Percentiles rank a stretch among this genome's conserved stretches.
These are phyloP conservation scores for Elanus axillaris DNA, from an alignment of 2,113 vertebrate genomes.

Conservation along the genomic window DNA sequence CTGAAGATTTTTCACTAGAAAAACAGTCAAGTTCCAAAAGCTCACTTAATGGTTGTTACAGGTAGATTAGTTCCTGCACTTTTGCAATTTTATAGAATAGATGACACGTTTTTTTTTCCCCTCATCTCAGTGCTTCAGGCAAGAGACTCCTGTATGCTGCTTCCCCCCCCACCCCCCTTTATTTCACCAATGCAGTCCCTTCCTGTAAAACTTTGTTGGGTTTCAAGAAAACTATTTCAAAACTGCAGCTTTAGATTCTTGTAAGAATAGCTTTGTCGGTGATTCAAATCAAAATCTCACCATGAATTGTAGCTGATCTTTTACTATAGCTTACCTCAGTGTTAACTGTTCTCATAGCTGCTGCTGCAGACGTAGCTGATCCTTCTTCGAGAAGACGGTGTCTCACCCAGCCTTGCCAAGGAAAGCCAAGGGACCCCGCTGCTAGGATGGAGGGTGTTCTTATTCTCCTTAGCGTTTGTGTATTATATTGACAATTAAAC, in stretches of 20 bases:
- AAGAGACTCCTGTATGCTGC: not conserved
- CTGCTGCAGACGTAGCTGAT: not conserved
- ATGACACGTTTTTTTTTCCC: not conserved
- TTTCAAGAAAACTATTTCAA: not conserved
- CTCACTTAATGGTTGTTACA: not conserved
- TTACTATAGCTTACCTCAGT: not conserved
- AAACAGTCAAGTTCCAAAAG: not conserved
- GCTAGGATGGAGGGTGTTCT: not conserved
- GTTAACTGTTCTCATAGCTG: not conserved
- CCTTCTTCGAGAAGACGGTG: not conserved
- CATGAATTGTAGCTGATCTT: not conserved
- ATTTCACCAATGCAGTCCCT: not conserved
- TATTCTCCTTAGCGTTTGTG: not conserved
- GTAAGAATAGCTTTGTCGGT: not conserved
- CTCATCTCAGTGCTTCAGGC: not conserved
- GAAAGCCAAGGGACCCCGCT: not conserved
- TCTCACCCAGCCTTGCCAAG: not conserved
- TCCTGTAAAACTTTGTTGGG: not conserved
- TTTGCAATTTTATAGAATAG: not conserved
- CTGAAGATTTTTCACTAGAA: not conserved
- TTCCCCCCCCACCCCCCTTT: not conserved
- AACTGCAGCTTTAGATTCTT: not conserved
- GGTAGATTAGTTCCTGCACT: not conserved
- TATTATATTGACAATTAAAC: not conserved
- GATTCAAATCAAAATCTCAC: not conserved